Conservation (phyloP, 2,113 vertebrate genomes). For the Grantiella picta region DNA sequence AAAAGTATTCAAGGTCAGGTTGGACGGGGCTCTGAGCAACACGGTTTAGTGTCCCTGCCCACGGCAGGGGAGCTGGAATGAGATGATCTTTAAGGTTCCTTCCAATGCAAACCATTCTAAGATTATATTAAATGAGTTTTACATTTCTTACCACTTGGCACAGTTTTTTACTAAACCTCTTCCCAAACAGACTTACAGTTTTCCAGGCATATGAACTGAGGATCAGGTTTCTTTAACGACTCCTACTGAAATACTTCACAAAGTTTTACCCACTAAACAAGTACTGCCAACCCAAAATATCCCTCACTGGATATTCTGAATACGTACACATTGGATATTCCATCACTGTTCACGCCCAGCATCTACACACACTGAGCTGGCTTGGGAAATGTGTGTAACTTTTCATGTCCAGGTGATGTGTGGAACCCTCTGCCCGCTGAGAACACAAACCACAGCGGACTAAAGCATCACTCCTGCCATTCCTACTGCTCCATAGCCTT, state of each 20-base stretch:
- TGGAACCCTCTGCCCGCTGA: background rate
- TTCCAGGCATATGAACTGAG: background rate
- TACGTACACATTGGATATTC: background rate
- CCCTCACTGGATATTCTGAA: background rate
- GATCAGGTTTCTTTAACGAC: background rate
- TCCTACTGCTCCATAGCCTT: fast-evolving
- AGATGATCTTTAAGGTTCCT: background rate
- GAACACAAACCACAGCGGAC: fast-evolving
- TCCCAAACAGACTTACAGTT: background rate
- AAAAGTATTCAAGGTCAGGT: background rate
- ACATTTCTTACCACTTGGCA: background rate
- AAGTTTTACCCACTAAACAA: background rate
- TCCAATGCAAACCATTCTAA: background rate
- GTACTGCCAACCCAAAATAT: background rate
- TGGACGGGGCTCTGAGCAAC: background rate
- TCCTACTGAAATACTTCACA: background rate
- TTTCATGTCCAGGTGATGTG: fast-evolving
- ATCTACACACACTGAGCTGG: background rate
- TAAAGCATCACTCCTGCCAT: background rate
- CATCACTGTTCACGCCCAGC: background rate
- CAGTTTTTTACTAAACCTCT: background rate
- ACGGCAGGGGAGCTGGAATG: background rate
- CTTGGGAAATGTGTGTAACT: fast-evolving
- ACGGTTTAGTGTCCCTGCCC: background rate
- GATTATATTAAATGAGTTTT: background rate